These are phyloP conservation scores for Parauchenoglanis punctatus DNA, from an alignment of 2,797 vertebrate genomes.

Conservation along the genomic window DNA sequence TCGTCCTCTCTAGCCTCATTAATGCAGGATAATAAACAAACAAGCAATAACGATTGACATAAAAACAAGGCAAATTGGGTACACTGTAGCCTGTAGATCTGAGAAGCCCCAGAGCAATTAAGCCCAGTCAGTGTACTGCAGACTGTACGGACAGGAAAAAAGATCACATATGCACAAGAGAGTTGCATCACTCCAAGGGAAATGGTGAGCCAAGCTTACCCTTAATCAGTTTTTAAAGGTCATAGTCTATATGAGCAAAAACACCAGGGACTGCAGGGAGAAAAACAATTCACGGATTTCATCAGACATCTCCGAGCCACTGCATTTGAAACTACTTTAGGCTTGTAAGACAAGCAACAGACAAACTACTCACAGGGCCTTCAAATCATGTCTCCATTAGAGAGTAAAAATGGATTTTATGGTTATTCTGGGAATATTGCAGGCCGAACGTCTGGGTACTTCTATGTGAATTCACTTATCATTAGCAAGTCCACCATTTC, in stretches of 20 bases:
- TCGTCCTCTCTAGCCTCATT: not conserved
- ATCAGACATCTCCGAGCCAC: too few species aligned
- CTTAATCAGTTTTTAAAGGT: slow-evolving; percentile 16
- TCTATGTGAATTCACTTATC: slow-evolving; percentile 5
- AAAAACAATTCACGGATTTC: not conserved
- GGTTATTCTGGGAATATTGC: slow-evolving; percentile 21
- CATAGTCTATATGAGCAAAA: slow-evolving; percentile 2
- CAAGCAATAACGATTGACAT: not conserved
- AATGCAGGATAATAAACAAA: not conserved
- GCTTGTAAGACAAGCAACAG: not conserved
- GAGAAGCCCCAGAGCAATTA: not conserved
- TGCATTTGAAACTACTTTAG: not conserved
- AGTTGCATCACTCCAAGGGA: slow-evolving; percentile 8
- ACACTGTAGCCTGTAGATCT: not conserved
- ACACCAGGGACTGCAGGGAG: slow-evolving; percentile 8
- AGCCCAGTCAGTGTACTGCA: slow-evolving; percentile 15
- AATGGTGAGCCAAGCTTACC: slow-evolving; percentile 23
- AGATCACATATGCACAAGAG: slow-evolving; percentile 12
- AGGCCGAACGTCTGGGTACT: slow-evolving; percentile 8
- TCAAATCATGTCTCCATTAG: not conserved
- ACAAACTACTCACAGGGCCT: not conserved
- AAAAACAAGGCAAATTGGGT: not conserved
- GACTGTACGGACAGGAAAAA: slow-evolving; percentile 3
- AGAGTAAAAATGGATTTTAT: slow-evolving; percentile 1
- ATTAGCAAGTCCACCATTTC: not conserved